These are phyloP conservation scores for Porphyrio hochstetteri DNA, from an alignment of 2,113 vertebrate species.

Conservation along the genomic window DNA sequence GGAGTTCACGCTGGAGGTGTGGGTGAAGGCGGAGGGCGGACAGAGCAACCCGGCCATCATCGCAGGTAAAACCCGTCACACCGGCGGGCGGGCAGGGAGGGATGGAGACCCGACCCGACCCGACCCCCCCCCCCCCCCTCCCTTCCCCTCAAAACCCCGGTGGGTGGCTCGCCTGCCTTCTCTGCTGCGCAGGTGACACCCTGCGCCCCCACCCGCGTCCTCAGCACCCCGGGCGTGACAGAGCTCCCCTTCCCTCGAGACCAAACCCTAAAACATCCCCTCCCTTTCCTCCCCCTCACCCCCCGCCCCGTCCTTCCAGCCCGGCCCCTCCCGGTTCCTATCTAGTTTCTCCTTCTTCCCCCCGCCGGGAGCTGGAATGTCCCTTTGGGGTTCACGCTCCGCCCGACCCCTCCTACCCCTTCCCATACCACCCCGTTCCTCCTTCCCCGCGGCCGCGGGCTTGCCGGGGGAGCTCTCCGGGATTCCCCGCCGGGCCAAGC, in stretches of 20 bases:
- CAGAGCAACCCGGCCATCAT: constrained; percentile 90
- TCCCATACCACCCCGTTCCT: not conserved
- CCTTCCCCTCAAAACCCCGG: not conserved
- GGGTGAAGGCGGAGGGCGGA: constrained; percentile 92
- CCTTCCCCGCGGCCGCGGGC: not conserved
- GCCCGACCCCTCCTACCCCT: not conserved
- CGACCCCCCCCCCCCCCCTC: no score
- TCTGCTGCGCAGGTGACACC: not conserved
- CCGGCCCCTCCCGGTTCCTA: not conserved
- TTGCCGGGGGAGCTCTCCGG: not conserved
- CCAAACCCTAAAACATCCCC: not conserved
- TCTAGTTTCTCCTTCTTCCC: not conserved
- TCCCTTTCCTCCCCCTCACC: not conserved
- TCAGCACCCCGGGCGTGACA: not conserved
- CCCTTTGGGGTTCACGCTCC: not conserved
- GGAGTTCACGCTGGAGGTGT: constrained; percentile 89
- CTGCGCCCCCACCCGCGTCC: not conserved
- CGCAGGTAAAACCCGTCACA: constrained; percentile 80
- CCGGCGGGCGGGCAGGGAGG: not conserved
- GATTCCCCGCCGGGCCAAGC: not conserved
- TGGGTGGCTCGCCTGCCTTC: not conserved
- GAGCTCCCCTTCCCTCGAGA: not conserved
- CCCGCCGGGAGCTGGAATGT: not conserved
- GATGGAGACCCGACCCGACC: not conserved
- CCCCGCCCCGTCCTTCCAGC: not conserved